Evolutionary conservation across 2,888 invertebrate genomes (phyloP), one percentile per base, ranked within the genome.

Genomic region (Cosmia trapezina): DNA sequence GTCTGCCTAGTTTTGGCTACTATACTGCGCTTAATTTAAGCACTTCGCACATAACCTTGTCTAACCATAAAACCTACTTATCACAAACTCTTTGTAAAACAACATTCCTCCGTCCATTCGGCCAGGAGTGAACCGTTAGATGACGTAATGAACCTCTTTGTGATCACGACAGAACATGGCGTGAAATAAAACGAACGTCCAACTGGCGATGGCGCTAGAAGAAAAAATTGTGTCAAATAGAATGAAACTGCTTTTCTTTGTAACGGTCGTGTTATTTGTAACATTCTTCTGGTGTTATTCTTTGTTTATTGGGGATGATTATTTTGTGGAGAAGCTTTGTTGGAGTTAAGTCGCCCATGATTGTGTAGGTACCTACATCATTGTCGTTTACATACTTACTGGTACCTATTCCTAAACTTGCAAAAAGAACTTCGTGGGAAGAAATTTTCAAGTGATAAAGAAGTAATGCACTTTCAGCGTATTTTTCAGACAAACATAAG

Each of bases 81-180:
- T 7, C 33, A 33, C 33, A 73, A 51, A 47, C 19, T 53, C 45
- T 49, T 62, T 60, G 12, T 45, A 43, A 37, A 54, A 47, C 17
- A 28, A 28, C 28, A 76, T 70, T 70, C 19, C 53, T 43, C 47
- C 8, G 28, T 49, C 37, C 43, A 65, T 70, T 70, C 70, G 64
- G 68, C 49, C 60, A 81, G 28, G 47, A 57, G 49, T 53, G 49
- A 76, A 62, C 51, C 54, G 63, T 53, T 71, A 80, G 78, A 83
- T 83, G 79, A 76, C 73, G 75, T 85, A 86, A 87, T 81, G 76
- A 80, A 84, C 83, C 78, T 80, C 83, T 83, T 85, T 74, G 87
- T 82, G 84, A 80, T 78, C 73, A 67, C 76, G 60, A 61, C 41
- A 28, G 54, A 64, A 33, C 19, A 47, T 70, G 65, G 43, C 51